A percentile compares a stretch with the other conserved stretches of the same genome.
Evolutionary conservation across 2,113 vertebrate species (phyloP).

Genomic region (Halcyon senegalensis): DNA sequence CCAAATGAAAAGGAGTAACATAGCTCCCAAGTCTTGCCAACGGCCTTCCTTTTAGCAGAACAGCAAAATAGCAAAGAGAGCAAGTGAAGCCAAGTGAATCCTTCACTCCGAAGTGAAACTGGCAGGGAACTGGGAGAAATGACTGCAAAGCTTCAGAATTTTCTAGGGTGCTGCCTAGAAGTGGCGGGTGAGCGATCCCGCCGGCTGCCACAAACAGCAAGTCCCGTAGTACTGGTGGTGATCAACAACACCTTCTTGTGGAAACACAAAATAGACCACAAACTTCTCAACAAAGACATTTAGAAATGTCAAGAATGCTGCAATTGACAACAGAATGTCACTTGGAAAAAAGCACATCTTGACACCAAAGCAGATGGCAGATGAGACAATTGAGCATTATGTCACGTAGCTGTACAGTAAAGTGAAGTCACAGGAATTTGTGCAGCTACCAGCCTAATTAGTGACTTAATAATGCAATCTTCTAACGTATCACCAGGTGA

Average conservation of each 20-base stretch:
- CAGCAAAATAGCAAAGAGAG: neutral
- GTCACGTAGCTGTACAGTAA: neutral
- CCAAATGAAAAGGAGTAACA: neutral
- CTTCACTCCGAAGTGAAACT: neutral
- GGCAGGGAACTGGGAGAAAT: neutral
- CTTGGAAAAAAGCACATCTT: conserved; percentile 42
- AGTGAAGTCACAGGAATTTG: neutral
- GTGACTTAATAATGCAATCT: neutral
- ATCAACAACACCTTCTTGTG: conserved; percentile 9
- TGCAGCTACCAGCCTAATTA: conserved; percentile 1
- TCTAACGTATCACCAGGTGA: neutral
- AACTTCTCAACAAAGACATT: conserved; percentile 51
- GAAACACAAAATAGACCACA: conserved; percentile 21
- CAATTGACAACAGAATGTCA: conserved; percentile 56
- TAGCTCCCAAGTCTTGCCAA: neutral
- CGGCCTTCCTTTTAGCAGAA: neutral
- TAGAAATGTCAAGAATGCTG: conserved; percentile 57
- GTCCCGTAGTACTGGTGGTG: neutral
- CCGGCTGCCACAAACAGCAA: neutral
- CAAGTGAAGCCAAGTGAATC: neutral
- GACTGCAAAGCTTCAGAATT: neutral
- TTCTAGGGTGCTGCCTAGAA: neutral
- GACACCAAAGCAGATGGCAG: conserved; percentile 60
- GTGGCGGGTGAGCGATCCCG: neutral
- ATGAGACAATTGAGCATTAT: conserved; percentile 44